phyloP scores from a whole-genome alignment of 1,140 invertebrate species.

The Prorops nasuta region DNA sequence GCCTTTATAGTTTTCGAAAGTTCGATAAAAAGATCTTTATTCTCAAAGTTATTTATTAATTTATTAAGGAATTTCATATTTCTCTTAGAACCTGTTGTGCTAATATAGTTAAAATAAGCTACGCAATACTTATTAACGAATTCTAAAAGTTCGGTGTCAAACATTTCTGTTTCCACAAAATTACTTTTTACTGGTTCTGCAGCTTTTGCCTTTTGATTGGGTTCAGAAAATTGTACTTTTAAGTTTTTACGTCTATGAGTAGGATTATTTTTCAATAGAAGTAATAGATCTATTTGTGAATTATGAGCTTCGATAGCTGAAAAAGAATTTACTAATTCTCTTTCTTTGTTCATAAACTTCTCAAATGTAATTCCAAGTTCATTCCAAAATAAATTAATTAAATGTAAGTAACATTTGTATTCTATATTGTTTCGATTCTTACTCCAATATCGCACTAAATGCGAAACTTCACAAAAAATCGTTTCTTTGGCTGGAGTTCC shows the following conservation, averaged over 20 bases:
- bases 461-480: constrained; percentile 56
- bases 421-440: constrained; percentile 46
- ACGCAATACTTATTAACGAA: constrained; percentile 56
- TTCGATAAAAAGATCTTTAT: constrained; percentile 43
- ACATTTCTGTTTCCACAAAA: constrained; percentile 23
- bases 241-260: constrained; percentile 30
- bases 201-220: constrained; percentile 3
- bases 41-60: constrained; percentile 52
- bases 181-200: constrained; percentile 1
- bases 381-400: constrained; percentile 59
- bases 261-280: constrained; percentile 35
- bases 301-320: constrained; percentile 7
- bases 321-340: neutral
- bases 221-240: constrained; percentile 46
- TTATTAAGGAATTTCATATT: constrained; percentile 48
- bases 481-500: constrained; percentile 42
- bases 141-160: constrained; percentile 48
- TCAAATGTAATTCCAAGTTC: constrained; percentile 52
- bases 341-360: constrained; percentile 28
- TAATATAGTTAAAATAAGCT: constrained; percentile 55
- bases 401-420: constrained; percentile 45
- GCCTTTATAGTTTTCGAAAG: constrained; percentile 39
- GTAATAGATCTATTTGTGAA: constrained; percentile 41
- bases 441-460: constrained; percentile 60
- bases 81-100: constrained; percentile 36